Evolutionary conservation across 2,113 vertebrate genomes (phyloP).

Genomic region (Platycercus adscitus): DNA sequence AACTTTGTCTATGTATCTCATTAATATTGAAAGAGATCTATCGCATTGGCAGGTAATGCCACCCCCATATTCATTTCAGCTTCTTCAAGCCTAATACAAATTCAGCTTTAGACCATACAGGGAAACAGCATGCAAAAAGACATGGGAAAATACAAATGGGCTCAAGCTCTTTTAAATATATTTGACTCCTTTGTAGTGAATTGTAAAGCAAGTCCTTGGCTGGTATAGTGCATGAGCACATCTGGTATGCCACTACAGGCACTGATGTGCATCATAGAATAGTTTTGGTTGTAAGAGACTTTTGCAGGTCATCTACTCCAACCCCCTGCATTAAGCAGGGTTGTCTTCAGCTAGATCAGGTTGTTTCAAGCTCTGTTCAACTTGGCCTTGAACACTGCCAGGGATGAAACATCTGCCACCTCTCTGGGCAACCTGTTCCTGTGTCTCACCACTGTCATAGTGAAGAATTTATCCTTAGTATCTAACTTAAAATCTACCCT

Average conservation of each 20-base stretch:
- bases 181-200: not conserved
- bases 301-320: not conserved
- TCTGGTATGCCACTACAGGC: not conserved
- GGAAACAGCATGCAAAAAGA: not conserved
- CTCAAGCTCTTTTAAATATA: not conserved
- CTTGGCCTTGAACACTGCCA: not conserved
- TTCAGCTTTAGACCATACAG: not conserved
- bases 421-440: accelerated
- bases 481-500: not conserved
- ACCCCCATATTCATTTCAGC: not conserved
- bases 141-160: not conserved
- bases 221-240: not conserved
- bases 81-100: not conserved
- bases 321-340: not conserved
- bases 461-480: not conserved
- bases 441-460: not conserved
- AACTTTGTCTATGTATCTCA: not conserved
- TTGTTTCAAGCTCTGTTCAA: not conserved
- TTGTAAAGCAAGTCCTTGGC: not conserved
- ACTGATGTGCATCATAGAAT: not conserved
- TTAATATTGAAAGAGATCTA: not conserved
- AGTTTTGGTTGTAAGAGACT: not conserved
- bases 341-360: not conserved
- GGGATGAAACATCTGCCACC: not conserved
- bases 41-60: not conserved